Evolutionary conservation across 1,140 invertebrate species (phyloP), one percentile per base, ranked within the genome.

Genomic region (Melanaphis sacchari): DNA sequence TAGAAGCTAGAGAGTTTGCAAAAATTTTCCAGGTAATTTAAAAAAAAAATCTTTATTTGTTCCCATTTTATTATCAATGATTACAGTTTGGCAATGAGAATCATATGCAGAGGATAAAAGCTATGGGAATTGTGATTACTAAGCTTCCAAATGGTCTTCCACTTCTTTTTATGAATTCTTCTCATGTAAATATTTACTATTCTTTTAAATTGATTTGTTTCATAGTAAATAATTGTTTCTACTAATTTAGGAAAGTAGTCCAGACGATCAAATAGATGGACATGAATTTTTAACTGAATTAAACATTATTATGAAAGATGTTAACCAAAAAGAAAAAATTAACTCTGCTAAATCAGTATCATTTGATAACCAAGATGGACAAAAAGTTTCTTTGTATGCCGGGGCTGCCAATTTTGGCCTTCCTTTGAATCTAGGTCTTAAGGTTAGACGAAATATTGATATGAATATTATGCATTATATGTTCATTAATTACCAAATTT

Each of bases 91-190:
- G 96, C 94, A 99, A 99, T 96, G 96, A 97, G n/a, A 97, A 98
- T 85, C 99, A 99, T 96, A 95, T 99, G 94, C 97, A 97, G 95
- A 96, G 98, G 91, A 96, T 99, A 90, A 97, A 97, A 94, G 97
- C 98, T 95, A 99, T 99, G 98, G 99, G 99, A 88, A 99, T 99
- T 94, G 97, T 97, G 89, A 97, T 99, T 94, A 96, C 98, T 90
- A 98, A 98, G 1, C 96, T 99, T 94, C 96, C 97, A 49, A 98
- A 99, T 95, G 99, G 99, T 81, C 95, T 98, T 89, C 97, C 99
- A 81, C 98, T 99, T 95, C 96, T 99, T 40, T 96, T 99, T 31
- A 98, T 99, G 95, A 97, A 97, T 92, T 97, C 97, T 95, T 96
- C 97, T 94, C 97, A 97, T 95, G 97, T 98, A 96, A 96, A 96